Evolutionary conservation across 2,113 vertebrate species (phyloP), one percentile per base, ranked within the genome.

Genomic region (Astatotilapia flaviijosephi): DNA sequence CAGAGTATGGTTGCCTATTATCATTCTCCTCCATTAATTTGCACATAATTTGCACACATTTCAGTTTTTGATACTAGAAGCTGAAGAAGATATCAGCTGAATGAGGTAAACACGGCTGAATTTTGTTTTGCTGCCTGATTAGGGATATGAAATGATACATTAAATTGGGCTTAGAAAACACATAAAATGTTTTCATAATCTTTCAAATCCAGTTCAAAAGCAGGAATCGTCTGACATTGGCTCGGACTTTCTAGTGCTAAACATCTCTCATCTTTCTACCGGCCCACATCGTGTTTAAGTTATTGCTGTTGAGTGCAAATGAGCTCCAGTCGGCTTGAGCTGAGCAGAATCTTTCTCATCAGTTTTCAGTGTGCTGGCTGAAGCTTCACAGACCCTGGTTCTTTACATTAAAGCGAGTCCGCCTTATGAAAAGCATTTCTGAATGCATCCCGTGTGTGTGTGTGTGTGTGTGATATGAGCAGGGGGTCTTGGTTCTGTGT

Each of bases 341-440:
- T 33, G 83, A 89, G 85, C 80, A 33, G 85, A 91, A 82, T 90
- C 73, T 54, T 84, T 65, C 81, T 89, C 91, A 92, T 91, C 87
- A 83, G 86, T 86, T 89, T 88, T 70, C 68, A 81, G 81, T 40
- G 40, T 40, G 82, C 55, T 33, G 84, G 58, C 37, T 83, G 85
- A 49, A 82, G 89, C 90, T 93, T 85, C 88, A 90, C 90, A 88
- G 80, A 79, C 55, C 42, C 49, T 6, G 56, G 82, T 26, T 68
- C 86, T 91, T 91, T 88, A 90, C 86, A 86, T 92, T 85, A 90
- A 91, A 92, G 80, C 9, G 3, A 56, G 73, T 79, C 65, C 4
- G 14, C 82, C 53, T 79, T 60, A 51, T 90, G 84, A 91, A 87
- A 88, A 37, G 70, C 86, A 15, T 85, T 84, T 92, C 62, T 88